phyloP scores from a whole-genome alignment of 2,888 invertebrate species.

The Bombylius discolor region DNA sequence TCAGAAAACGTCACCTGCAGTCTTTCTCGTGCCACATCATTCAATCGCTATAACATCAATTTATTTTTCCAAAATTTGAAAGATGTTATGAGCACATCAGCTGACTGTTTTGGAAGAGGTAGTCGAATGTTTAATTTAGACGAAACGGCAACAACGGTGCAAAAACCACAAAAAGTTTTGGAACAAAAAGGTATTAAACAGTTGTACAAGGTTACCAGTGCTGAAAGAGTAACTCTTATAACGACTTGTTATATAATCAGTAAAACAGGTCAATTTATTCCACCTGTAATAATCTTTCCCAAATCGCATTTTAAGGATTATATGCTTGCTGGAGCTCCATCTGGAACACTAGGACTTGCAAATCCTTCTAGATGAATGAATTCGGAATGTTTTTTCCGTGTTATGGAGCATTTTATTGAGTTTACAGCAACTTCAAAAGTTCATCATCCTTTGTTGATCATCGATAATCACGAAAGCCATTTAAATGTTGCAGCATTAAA shows the following conservation, averaged over 20 bases:
- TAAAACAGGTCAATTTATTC: constrained; percentile 15
- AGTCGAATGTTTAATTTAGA: constrained; percentile 27
- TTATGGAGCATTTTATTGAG: constrained; percentile 27
- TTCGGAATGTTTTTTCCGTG: constrained; percentile 22
- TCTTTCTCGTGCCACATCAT: constrained; percentile 2
- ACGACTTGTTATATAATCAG: constrained; percentile 18
- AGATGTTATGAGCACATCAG: not conserved
- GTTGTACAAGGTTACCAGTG: constrained; percentile 20
- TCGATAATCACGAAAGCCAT: constrained; percentile 26
- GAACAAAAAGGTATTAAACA: constrained; percentile 21
- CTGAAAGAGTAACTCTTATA: constrained; percentile 20
- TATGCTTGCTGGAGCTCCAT: constrained; percentile 24
- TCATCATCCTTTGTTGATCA: constrained; percentile 21
- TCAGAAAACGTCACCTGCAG: not conserved
- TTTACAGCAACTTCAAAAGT: constrained; percentile 17
- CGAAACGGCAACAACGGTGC: constrained; percentile 27
- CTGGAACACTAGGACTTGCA: constrained; percentile 28
- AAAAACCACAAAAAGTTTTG: constrained; percentile 24
- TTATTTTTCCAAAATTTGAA: constrained; percentile 3
- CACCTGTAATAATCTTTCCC: constrained; percentile 17
- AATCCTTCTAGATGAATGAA: constrained; percentile 28
- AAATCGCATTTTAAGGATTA: constrained; percentile 12
- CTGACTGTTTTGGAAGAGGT: constrained; percentile 17
- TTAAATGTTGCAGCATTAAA: not conserved
- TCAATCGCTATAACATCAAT: constrained; percentile 2